Conservation (phyloP, 2,888 invertebrate genomes). For the Volucella inflata region DNA sequence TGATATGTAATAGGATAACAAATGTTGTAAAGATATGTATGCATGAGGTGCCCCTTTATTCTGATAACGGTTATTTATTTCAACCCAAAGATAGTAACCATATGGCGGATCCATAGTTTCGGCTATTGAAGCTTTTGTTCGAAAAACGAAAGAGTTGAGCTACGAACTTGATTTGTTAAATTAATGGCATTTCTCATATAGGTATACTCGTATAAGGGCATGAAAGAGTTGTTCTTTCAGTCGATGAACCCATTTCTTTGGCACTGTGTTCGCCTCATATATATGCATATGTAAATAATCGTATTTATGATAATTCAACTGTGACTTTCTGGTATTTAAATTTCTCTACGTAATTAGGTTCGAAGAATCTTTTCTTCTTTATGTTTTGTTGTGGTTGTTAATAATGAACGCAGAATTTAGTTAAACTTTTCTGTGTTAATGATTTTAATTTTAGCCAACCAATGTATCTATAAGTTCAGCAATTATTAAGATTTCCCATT, state of each 20-base stretch:
- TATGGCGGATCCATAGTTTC: neutral
- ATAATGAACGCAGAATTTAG: neutral
- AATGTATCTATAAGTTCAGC: too few species aligned
- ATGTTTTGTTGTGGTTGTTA: slow-evolving; percentile 5
- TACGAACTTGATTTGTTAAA: slow-evolving; percentile 49
- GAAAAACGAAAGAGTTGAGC: slow-evolving; percentile 56
- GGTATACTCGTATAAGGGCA: slow-evolving; percentile 15
- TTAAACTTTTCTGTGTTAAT: slow-evolving; percentile 21
- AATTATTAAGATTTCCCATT: too few species aligned
- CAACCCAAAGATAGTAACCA: neutral
- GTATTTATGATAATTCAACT: neutral
- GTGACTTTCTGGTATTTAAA: slow-evolving; percentile 42
- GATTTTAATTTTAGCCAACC: neutral
- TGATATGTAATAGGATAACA: slow-evolving; percentile 50
- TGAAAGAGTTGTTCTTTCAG: slow-evolving; percentile 33
- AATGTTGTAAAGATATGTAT: slow-evolving; percentile 16
- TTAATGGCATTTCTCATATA: slow-evolving; percentile 40
- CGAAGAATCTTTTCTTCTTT: slow-evolving; percentile 29
- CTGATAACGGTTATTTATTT: slow-evolving; percentile 56
- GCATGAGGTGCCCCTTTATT: slow-evolving; percentile 8
- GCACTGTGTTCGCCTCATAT: slow-evolving; percentile 9
- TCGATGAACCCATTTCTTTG: slow-evolving; percentile 40
- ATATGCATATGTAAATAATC: too few species aligned
- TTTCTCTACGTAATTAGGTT: slow-evolving; percentile 34
- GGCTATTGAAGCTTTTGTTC: neutral